phyloP scores from a whole-genome alignment of 2,797 vertebrate species.

The Myotis daubentonii region DNA sequence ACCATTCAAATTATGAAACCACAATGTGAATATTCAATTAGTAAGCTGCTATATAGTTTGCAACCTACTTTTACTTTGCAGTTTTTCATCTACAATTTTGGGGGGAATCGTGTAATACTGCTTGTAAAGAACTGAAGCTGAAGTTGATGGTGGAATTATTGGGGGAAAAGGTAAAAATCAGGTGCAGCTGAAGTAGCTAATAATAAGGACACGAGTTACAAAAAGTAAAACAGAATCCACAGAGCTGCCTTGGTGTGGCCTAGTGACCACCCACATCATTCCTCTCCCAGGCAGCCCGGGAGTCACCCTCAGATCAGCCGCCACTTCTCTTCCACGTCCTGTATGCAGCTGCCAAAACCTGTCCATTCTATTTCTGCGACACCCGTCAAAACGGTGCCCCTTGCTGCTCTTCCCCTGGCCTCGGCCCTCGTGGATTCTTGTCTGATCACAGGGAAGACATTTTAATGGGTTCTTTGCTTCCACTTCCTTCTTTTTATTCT shows the following conservation, averaged over 20 bases:
- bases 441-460: slow-evolving; percentile 32
- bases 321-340: background rate
- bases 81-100: slow-evolving; percentile 24
- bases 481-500: slow-evolving; percentile 40
- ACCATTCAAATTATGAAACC: slow-evolving; percentile 19
- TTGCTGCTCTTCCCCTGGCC: background rate
- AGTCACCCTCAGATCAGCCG: background rate
- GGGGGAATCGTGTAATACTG: background rate
- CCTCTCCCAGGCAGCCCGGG: background rate
- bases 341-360: slow-evolving; percentile 33
- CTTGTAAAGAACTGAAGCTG: slow-evolving; percentile 5
- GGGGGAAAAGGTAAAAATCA: background rate
- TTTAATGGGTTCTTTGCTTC: slow-evolving; percentile 36
- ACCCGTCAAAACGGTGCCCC: slow-evolving; percentile 51
- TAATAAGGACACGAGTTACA: background rate
- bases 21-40: background rate
- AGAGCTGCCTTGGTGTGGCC: background rate
- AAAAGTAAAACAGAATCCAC: slow-evolving; percentile 28
- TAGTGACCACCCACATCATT: background rate
- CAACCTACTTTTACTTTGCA: background rate
- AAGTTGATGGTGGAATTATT: background rate
- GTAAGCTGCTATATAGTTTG: background rate
- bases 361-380: slow-evolving; percentile 42
- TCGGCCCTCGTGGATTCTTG: background rate
- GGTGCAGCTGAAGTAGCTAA: background rate